These are phyloP conservation scores for Petrolisthes manimaculis DNA, from an alignment of 2,888 invertebrate species.

Conservation along the genomic window DNA sequence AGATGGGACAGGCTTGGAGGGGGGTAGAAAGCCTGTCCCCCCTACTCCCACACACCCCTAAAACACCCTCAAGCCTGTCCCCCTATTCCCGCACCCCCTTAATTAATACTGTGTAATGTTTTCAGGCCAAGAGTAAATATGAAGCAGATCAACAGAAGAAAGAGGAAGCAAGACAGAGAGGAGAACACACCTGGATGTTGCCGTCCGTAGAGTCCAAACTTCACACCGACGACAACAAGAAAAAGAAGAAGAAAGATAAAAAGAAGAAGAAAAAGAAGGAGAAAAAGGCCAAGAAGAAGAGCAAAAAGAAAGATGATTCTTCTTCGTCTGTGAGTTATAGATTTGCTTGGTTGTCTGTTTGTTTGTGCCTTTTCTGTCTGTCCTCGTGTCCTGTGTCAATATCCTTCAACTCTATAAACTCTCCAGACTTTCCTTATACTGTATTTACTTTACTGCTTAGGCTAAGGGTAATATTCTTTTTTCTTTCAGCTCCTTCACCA, in stretches of 20 bases:
- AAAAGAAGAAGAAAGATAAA: conserved; percentile 70
- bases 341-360: not conserved
- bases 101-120: not conserved
- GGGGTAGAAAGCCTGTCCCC: too few relatives aligned
- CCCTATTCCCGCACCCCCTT: too few relatives aligned
- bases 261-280: conserved; percentile 69
- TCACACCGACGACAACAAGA: conserved; percentile 59
- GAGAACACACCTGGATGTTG: conserved; percentile 71
- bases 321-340: conserved; percentile 18
- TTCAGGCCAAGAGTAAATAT: conserved; percentile 34
- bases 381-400: not conserved
- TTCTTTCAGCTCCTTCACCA: not conserved
- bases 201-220: conserved; percentile 70
- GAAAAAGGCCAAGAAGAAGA: conserved; percentile 27
- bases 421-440: not conserved
- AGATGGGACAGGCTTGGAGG: too few relatives aligned
- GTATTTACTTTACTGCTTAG: not conserved
- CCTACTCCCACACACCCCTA: too few relatives aligned
- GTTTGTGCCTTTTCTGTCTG: not conserved
- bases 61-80: too few relatives aligned
- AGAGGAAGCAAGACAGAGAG: conserved; percentile 67
- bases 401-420: not conserved
- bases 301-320: not conserved
- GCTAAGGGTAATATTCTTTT: not conserved
- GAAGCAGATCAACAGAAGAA: conserved; percentile 20